Evolutionary conservation across 1,140 invertebrate genomes (phyloP), one percentile per base, ranked within the genome.

Genomic region (Rhopalosiphum maidis): DNA sequence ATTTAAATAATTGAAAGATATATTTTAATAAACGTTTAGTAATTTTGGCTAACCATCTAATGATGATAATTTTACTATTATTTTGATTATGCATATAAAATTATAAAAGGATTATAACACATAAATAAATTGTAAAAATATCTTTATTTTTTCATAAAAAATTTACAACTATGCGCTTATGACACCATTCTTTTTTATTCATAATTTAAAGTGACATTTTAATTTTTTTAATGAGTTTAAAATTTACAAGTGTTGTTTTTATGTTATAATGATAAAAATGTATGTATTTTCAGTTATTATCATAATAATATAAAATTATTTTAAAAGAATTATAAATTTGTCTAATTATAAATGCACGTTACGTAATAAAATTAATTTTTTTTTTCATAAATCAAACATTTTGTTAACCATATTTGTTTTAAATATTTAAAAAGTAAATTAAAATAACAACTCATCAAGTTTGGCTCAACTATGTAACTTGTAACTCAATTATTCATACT

Each of bases 181-280:
- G 30, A 68, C 60, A 68, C 21, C 9, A 68, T 68, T 68, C 30
- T 68, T 30, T 68, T 85, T 85, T 41, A 41, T 85, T 85, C 82
- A 85, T 23, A 85, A 85, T 85, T 41, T 43, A 41, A 87, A 48
- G 46, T n/a, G 43, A 48, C 85, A 21, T 48, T 87, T 46, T 87
- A 21, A 41, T 87, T 87, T 48, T 30, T 48, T 87, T 87, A 87
- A 46, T n/a, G 15, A 68, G 60, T 68, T 68, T n/a, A n/a, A 87
- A 43, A 86, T 86, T 86, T 86, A 48, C 11, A 48, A 87, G 30
- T 48, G 85, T 87, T 87, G 30, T 87, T 87, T 87, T 87, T 85
- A 83, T 85, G 22, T 41, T n/a, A 15, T 68, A 46, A 48, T 48
- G 43, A n/a, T 87, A 37, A 86, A 86, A 86, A 46, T 87, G 15